Evolutionary conservation across 2,888 invertebrate genomes (phyloP), one percentile per base, ranked within the genome.

Genomic region (Cordilura impudica): DNA sequence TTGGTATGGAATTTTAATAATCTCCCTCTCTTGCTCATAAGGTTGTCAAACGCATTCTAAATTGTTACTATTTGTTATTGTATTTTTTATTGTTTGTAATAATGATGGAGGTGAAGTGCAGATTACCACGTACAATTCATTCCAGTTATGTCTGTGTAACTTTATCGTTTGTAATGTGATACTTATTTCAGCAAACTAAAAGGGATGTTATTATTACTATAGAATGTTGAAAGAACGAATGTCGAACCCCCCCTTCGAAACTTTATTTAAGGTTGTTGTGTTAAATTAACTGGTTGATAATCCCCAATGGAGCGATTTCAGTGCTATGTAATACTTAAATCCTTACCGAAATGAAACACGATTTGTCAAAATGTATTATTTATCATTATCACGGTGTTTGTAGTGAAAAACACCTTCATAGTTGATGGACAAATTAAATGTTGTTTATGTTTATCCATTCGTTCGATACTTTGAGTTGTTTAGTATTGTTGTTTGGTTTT

Each of bases 1-100:
- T 86, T 63, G 85, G 84, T 81, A 81, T 83, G 84, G 87, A 88
- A 87, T 87, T 86, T 86, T 85, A 87, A 87, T 88, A 83, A 78
- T 47, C 67, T 29, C 29, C 45, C 51, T 45, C 35, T 69, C 12
- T 23, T 43, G 29, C 14, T 60, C 39, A n/a, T n/a, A n/a, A 56
- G 43, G n/a, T 49, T 75, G 69, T 75, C 63, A 69, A 43, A 54
- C 47, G 65, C 56, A 21, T 43, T 43, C 69, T 65, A 76, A 76
- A 70, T 76, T 49, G 43, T 43, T 53, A 39, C 35, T 39, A 39
- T 39, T 26, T 29, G 53, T 29, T n/a, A n/a, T n/a, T 10, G 16
- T 26, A 16, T 23, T 23, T n/a, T n/a, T 26, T 31, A 18, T 69
- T 39, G 47, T 10, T n/a, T 14, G 14, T 21, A 10, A 10, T 14